Conservation (phyloP, 2,797 vertebrate genomes). For the Tenualosa thibaudeaui region DNA sequence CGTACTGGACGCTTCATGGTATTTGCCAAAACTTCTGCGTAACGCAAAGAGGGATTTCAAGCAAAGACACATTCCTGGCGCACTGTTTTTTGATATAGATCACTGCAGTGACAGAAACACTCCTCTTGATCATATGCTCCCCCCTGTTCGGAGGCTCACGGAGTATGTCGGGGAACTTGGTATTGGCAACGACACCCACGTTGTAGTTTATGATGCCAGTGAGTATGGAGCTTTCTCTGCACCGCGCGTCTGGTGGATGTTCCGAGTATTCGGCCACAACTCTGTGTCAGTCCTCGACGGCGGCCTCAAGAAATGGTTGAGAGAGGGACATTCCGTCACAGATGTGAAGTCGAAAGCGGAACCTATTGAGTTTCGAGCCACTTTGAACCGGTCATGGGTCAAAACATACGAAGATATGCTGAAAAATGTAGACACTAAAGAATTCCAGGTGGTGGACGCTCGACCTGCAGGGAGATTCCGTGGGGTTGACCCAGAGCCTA, state of each 20-base stretch:
- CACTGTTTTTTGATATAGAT: conserved; percentile 86
- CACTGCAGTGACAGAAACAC: conserved; percentile 82
- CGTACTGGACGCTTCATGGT: conserved; percentile 87
- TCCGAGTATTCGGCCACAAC: conserved; percentile 86
- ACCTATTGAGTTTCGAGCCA: conserved; percentile 72
- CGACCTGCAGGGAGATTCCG: conserved; percentile 79
- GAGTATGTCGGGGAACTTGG: conserved; percentile 83
- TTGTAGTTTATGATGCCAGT: conserved; percentile 89
- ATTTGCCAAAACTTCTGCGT: conserved; percentile 79
- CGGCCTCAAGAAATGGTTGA: conserved; percentile 83
- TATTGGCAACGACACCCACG: conserved; percentile 79
- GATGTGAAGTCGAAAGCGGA: conserved; percentile 61
- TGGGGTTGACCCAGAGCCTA: conserved; percentile 86
- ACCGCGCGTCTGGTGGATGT: conserved; percentile 93
- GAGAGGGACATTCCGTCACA: conserved; percentile 76
- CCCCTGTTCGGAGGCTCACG: conserved; percentile 74
- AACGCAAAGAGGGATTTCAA: conserved; percentile 79
- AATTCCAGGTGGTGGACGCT: conserved; percentile 88
- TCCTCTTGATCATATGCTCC: conserved; percentile 86
- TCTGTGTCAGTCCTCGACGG: conserved; percentile 85
- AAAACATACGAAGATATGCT: conserved; percentile 85
- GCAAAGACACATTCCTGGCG: conserved; percentile 81
- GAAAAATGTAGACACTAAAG: conserved; percentile 77
- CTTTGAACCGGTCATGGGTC: conserved; percentile 73
- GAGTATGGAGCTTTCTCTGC: conserved; percentile 82